Percentiles rank a stretch among this genome's conserved stretches.
These are phyloP conservation scores for Dipodomys spectabilis DNA, from an alignment of 2,113 vertebrate species.

Conservation along the genomic window DNA sequence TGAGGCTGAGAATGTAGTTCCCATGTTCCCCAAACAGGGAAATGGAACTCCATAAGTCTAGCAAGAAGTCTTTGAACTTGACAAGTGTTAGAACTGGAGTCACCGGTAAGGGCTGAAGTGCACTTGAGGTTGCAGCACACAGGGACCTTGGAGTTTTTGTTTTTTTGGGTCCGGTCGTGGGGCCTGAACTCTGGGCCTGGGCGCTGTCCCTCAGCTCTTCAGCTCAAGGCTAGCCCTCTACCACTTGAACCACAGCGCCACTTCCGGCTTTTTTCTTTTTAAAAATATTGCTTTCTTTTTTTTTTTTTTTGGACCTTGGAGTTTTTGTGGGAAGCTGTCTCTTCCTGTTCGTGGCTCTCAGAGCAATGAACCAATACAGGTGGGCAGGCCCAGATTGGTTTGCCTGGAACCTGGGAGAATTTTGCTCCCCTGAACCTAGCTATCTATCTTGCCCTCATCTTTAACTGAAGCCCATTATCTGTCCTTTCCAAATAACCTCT, in stretches of 20 bases:
- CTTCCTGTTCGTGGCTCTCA: background rate
- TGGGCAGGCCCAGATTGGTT: background rate
- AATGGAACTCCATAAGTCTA: too few species aligned
- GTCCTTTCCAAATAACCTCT: conserved; percentile 7
- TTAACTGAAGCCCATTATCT: conserved; percentile 10
- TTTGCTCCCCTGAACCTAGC: background rate
- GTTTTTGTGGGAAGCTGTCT: background rate
- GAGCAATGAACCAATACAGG: background rate
- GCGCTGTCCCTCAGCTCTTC: too few species aligned
- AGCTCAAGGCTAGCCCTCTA: too few species aligned
- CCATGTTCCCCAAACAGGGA: background rate
- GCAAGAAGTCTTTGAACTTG: background rate
- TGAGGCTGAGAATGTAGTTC: background rate
- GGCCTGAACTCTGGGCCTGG: too few species aligned
- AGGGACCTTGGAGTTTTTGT: background rate
- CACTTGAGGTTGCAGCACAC: background rate
- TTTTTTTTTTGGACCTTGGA: background rate
- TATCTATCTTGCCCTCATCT: background rate
- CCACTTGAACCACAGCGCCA: too few species aligned
- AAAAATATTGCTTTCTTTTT: too few species aligned
- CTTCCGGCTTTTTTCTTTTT: too few species aligned
- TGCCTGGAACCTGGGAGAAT: background rate
- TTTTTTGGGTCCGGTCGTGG: too few species aligned
- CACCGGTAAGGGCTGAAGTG: background rate
- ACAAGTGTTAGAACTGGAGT: background rate